Base-by-base conservation (phyloP, 2,888 invertebrate species). In the Epiperipatus broadwayi region DNA sequence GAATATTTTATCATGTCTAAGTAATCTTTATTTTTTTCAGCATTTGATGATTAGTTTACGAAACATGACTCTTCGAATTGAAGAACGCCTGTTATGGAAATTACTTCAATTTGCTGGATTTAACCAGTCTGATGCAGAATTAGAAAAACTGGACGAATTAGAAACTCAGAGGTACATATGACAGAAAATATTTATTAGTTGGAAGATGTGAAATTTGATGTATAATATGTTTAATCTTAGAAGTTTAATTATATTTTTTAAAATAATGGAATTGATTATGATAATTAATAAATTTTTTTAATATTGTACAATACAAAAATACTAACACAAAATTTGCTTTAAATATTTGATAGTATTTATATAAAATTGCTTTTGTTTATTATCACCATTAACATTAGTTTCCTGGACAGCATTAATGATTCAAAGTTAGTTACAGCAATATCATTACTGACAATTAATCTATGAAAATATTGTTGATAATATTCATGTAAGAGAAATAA, bases 61-160 rank as follows among this genome's bases (percentile, higher is more conserved):
- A 37, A 81, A 84, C 39, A 66, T 89, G 41, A 78, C 78, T 27
- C 64, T 91, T 7, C 72, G 80, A 41, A 64, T 97, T 8, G 95
- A 97, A 54, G 95, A 97, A 58, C 69, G 71, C 41, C 60, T 84
- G 21, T 64, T 85, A 21, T 65, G 79, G 48, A 77, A 80, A 56
- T 55, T 81, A 37, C 53, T 69, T 27, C 60, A 64, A 41, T 62
- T 64, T 48, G 44, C 49, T 30, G 64, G 65, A 4, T 56, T 56
- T 44, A 56, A 57, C 39, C 53, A 54, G 69, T 70, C 44, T 63
- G 68, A 53, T 36, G 40, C 45, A 2, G 51, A 50, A 41, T 64
- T 69, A 28, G 60, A 63, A 47, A 54, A 55, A 41, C 59, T 68
- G 7, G 77, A 78, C 56, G 79, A 81, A 58, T 75, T 72, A 57